Percentiles rank a stretch among this genome's conserved stretches.
Conservation (phyloP, 1,140 invertebrate species). For the Phocides pigmalion region DNA sequence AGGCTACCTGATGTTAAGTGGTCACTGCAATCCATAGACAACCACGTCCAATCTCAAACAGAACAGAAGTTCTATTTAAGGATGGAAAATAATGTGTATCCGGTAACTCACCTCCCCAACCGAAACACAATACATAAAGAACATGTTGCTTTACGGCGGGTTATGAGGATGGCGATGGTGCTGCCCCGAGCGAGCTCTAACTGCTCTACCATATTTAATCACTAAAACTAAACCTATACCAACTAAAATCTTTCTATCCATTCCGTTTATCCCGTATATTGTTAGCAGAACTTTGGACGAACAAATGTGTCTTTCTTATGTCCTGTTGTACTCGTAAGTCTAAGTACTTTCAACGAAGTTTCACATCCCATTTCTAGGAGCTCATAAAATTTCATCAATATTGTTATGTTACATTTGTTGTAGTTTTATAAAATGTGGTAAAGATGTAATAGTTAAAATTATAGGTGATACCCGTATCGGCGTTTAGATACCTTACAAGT, state of each 20-base stretch:
- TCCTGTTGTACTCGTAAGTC: conserved; percentile 25
- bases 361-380: conserved; percentile 43
- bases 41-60: too few relatives aligned
- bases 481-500: too few relatives aligned
- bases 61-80: too few relatives aligned
- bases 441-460: background rate
- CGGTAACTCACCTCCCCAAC: too few relatives aligned
- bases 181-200: too few relatives aligned
- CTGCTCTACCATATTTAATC: too few relatives aligned
- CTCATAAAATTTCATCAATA: conserved; percentile 44
- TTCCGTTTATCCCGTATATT: conserved; percentile 60
- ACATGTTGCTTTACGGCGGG: too few relatives aligned
- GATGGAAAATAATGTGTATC: too few relatives aligned
- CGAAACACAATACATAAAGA: too few relatives aligned
- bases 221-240: conserved; percentile 1
- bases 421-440: conserved; percentile 1
- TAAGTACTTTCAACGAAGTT: conserved; percentile 48
- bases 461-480: background rate
- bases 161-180: too few relatives aligned
- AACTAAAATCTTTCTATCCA: conserved; percentile 40
- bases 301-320: conserved; percentile 51
- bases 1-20: too few relatives aligned
- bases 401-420: conserved; percentile 7
- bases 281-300: conserved; percentile 45
- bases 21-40: too few relatives aligned